Base-by-base conservation (phyloP, 2,888 invertebrate genomes). In the Agrochola circellaris region DNA sequence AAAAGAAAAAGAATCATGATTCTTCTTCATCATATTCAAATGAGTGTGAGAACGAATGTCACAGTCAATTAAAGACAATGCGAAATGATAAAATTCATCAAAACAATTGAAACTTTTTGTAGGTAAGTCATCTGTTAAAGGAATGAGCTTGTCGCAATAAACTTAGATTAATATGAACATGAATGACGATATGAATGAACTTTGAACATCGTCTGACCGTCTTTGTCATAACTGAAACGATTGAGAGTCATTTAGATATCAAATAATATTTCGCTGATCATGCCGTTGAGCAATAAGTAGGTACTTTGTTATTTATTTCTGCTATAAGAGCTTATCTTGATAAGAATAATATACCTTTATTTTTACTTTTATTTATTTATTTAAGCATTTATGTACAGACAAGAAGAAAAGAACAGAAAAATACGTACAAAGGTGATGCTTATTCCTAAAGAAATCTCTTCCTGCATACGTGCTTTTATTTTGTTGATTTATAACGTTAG, bases 121-220 rank as follows among this genome's bases (percentile, higher is more conserved):
- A 61, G 8, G 20, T 17, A 61, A 11, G 20, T 17, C 42, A n/a
- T 38, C 23, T 30, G 58, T 62, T n/a, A 42, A 34, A 61, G 20
- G n/a, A 45, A 62, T 45, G 58, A 76, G 51, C 42, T 72, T 30
- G 51, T 60, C 9, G 15, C 26, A 66, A 75, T 73, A 26, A 74
- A 84, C 23, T 81, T 42, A 72, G 30, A 73, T 84, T 65, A 71
- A 71, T 76, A 20, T 58, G 3, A 34, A 34, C 5, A 34, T 34
- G 34, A 34, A 34, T 34, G 34, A 3, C 3, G 34, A 34, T 34
- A 76, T 69, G 17, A 77, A 54, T 77, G 77, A 62, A 82, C 85
- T 77, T 82, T 83, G 82, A 13, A 62, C 85, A 13, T 62, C 58
- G 23, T 58, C 68, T 58, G 81, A 51, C 11, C 48, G 51, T 56